Percentiles rank a stretch among this genome's conserved stretches.
Conservation (phyloP, 2,888 invertebrate genomes). For the Myopa testacea region DNA sequence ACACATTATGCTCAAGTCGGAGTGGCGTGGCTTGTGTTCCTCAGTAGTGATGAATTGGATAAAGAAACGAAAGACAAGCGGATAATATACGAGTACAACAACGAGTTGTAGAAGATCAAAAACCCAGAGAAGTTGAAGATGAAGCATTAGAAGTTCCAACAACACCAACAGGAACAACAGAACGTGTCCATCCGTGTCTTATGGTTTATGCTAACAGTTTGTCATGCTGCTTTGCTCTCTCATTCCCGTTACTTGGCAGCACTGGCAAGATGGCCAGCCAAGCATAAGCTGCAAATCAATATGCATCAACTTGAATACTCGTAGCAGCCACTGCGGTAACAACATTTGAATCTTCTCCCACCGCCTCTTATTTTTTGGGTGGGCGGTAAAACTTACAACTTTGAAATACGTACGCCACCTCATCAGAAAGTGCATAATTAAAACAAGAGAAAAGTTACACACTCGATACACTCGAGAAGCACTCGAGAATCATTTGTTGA, state of each 20-base stretch:
- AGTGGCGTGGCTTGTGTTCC: neutral
- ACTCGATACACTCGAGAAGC: neutral
- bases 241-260: conserved; percentile 31
- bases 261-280: conserved; percentile 18
- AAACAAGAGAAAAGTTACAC: neutral
- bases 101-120: neutral
- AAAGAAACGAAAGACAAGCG: conserved; percentile 17
- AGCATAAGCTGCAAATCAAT: neutral
- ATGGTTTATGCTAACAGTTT: conserved; percentile 38
- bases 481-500: neutral
- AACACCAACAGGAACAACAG: conserved; percentile 17
- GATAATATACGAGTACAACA: conserved; percentile 3
- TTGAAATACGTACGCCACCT: conserved; percentile 10
- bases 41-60: neutral
- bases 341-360: neutral
- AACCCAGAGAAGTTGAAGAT: neutral
- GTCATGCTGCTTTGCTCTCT: conserved; percentile 6
- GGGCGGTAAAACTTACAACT: neutral
- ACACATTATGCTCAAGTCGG: conserved; percentile 34
- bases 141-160: conserved; percentile 34
- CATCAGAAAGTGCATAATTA: neutral
- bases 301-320: conserved; percentile 2
- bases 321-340: conserved; percentile 1
- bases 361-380: neutral
- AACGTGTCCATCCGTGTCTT: conserved; percentile 40